Base-by-base conservation (phyloP, 2,888 invertebrate genomes). In the Dendrolimus pini region DNA sequence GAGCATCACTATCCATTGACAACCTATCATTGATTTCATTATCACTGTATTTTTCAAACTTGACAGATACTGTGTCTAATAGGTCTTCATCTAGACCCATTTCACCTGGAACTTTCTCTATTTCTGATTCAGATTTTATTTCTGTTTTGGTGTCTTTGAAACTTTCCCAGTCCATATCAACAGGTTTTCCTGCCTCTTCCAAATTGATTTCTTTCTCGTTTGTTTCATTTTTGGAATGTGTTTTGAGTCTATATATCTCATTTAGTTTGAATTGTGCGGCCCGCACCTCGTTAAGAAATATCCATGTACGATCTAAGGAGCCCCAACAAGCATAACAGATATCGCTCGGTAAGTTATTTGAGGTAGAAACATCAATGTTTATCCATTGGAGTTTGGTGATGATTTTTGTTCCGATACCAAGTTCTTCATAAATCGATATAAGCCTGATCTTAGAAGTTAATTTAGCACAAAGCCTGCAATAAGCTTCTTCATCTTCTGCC, bases 251-350 rank as follows among this genome's bases (percentile, higher is more conserved):
- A 59, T 72, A 78, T 65, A 89, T 78, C 2, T 65, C 61, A 2
- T 68, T 58, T 56, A 90, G 68, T 75, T 85, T 89, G 0, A 66
- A 64, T 61, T 90, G 90, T 2, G 90, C 89, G 1, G 69, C 63
- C 12, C 88, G 75, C 0, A 86, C 83, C 30, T 78, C 82, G 61
- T 85, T 80, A 9, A 90, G 66, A 62, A 90, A 90, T 9, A 72
- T 63, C 83, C 86, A 90, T 1, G 89, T 88, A 62, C 85, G 82
- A 68, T 89, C 89, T 58, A 90, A 65, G 55, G 78, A 69, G 62
- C 89, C 89, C 68, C 87, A 89, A 65, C 90, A 90, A 3, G 88
- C 78, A 64, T 82, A 90, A 64, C 90, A 90, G 61, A 89, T 88
- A 2, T 83, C 78, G 14, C 75, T 83, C 6, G 90, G 90, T 30